Base-by-base conservation (phyloP, 2,113 vertebrate genomes). In the Ascaphus truei region DNA sequence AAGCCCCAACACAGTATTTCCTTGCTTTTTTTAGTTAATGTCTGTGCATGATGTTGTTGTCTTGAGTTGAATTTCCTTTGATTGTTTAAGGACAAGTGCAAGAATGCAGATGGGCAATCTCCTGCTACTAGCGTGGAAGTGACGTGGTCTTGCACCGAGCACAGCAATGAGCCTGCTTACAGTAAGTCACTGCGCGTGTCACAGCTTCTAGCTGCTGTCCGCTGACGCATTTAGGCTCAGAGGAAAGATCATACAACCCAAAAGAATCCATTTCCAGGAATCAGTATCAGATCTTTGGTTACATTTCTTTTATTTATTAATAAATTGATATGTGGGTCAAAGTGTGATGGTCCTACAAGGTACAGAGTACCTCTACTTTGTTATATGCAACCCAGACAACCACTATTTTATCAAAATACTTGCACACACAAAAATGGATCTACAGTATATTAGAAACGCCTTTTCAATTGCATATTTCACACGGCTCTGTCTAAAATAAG, bases 21-120 rank as follows among this genome's bases (percentile, higher is more conserved):
- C 67, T 71, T 52, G 56, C 67, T 71, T 71, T 71, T n/a, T 61
- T 13, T 55, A 55, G 33, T 48, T 59, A 37, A 68, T 20, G 67
- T 61, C 57, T 52, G 34, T 59, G 45, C 41, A 41, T 8, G 57
- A 71, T 71, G 45, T 52, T 61, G 66, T 68, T 25, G 36, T 50
- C 67, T 71, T 61, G 30, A 41, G n/a, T 37, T 60, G 31, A 52
- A 37, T 61, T 71, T 71, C 67, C 67, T 60, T 58, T 31, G 45
- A 71, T 71, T 71, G 67, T 71, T 61, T 47, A 23, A 61, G 56
- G 11, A 56, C 36, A 61, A 61, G 47, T 71, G 34, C 25, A 60
- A 51, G 67, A 71, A 71, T 61, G 67, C 67, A 71, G 67, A 71
- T 71, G 67, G 33, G 67, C 55, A 71, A 52, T 71, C 57, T 61